Percentiles rank a stretch among this genome's conserved stretches.
Evolutionary conservation across 1,140 invertebrate species (phyloP).

Genomic region (Nomia melanderi): DNA sequence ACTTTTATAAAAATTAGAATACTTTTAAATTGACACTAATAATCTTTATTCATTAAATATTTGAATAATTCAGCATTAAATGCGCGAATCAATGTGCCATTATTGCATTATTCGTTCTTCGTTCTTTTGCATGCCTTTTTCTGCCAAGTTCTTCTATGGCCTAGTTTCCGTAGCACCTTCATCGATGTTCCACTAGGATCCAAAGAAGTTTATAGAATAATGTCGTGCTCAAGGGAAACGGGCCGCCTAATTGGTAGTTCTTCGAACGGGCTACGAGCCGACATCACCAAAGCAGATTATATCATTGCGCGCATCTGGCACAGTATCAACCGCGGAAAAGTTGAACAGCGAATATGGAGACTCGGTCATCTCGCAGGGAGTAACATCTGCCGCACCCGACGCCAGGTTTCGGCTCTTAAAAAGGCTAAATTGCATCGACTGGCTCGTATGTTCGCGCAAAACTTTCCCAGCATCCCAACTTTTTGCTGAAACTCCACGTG

Average conservation of each 20-base stretch:
- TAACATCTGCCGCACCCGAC: constrained; percentile 57
- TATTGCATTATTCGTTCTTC: too few species aligned
- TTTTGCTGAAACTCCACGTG: constrained; percentile 43
- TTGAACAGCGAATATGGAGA: constrained; percentile 53
- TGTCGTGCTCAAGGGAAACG: background rate
- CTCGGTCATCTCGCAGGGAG: constrained; percentile 51
- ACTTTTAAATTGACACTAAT: too few species aligned
- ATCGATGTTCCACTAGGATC: background rate
- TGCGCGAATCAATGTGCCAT: too few species aligned
- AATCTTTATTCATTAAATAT: too few species aligned
- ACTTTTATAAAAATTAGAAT: too few species aligned
- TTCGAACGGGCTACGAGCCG: constrained; percentile 6
- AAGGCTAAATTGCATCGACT: constrained; percentile 47
- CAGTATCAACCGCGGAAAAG: constrained; percentile 56
- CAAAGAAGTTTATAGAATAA: background rate
- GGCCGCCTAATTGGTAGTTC: constrained; percentile 23
- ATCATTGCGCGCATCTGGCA: constrained; percentile 59
- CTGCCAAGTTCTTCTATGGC: too few species aligned
- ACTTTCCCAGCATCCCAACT: constrained; percentile 43
- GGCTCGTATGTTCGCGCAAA: constrained; percentile 41
- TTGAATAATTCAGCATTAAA: too few species aligned
- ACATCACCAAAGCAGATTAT: constrained; percentile 54
- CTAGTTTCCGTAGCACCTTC: too few species aligned
- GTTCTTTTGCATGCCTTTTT: too few species aligned
- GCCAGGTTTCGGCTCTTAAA: constrained; percentile 36